Evolutionary conservation across 1,140 invertebrate genomes (phyloP), one percentile per base, ranked within the genome.

Genomic region (Brachystomella parvula): DNA sequence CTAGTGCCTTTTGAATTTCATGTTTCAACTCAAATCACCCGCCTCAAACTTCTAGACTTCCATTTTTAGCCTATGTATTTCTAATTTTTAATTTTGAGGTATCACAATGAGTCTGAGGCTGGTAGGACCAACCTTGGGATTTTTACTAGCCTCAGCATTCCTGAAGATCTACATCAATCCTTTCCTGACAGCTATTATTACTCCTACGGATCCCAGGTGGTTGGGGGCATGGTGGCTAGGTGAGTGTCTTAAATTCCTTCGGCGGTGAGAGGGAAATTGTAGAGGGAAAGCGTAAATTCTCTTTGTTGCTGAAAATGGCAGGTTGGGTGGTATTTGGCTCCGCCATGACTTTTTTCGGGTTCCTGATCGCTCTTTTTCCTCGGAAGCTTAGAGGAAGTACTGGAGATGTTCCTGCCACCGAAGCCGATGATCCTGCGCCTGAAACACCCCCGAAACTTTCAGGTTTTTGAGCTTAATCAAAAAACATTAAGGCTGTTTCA

Each of bases 201-300:
- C 78, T 17, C 84, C 80, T 35, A 80, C 83, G 70, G 87, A 89
- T 79, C 86, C 86, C 1, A 79, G 86, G 67, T 89, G 87, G 87
- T 74, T 88, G 24, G 87, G 87, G 1, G 87, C 87, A 15, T 89
- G 87, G 87, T 89, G 87, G 87, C 70, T 89, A 30, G 77, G 77
- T 77, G 72, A 72, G 68, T 12, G 58, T 29, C 58, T 31, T 19
- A 56, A 56, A 56, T 17, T 56, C 9, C 15, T 30, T 59, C 21
- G 15, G 2, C 26, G 3, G 26, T 24, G 15, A 29, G 3, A 3
- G 3, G 15, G 30, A 59, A 15, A 12, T 9, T 29, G 15, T 15
- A 59, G 3, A 29, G 30, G 3, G 57, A 30, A 29, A 59, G 15
- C 6, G 12, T 30, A 59, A 26, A 19, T 3, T 15, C 39, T 19